These are phyloP conservation scores for Salvelinus namaycush DNA, from an alignment of 2,113 vertebrate species.

Conservation along the genomic window DNA sequence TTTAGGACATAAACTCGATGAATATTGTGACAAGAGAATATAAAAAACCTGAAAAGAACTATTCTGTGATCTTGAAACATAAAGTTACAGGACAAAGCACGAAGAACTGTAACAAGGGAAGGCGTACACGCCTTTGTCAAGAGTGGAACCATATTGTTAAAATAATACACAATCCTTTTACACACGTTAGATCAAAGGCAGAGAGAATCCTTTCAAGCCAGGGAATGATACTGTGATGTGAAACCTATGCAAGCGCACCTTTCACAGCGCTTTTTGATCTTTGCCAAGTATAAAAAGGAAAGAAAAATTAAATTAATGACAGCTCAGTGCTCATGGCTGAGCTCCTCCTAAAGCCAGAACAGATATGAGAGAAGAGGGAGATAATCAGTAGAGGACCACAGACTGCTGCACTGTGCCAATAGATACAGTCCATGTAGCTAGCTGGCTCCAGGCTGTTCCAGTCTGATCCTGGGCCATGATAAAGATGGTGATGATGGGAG, in stretches of 20 bases:
- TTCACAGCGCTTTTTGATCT: no score
- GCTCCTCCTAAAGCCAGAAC: neutral
- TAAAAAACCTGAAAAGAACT: neutral
- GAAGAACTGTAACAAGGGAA: neutral
- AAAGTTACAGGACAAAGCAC: slow-evolving; percentile 8
- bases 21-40: neutral
- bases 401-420: neutral
- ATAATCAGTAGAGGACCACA: slow-evolving; percentile 1
- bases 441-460: slow-evolving; percentile 15
- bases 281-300: neutral
- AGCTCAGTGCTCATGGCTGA: neutral
- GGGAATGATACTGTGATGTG: neutral
- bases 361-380: neutral
- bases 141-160: neutral
- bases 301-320: neutral
- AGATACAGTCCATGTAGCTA: slow-evolving; percentile 4
- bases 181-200: slow-evolving; percentile 1
- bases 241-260: neutral
- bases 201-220: neutral
- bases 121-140: neutral
- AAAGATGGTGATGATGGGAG: no score
- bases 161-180: neutral
- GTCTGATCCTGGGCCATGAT: neutral
- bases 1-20: neutral
- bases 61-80: neutral